Percentiles rank a stretch among this genome's conserved stretches.
Conservation (phyloP, 1,140 invertebrate genomes). For the Aleiodes sp. region DNA sequence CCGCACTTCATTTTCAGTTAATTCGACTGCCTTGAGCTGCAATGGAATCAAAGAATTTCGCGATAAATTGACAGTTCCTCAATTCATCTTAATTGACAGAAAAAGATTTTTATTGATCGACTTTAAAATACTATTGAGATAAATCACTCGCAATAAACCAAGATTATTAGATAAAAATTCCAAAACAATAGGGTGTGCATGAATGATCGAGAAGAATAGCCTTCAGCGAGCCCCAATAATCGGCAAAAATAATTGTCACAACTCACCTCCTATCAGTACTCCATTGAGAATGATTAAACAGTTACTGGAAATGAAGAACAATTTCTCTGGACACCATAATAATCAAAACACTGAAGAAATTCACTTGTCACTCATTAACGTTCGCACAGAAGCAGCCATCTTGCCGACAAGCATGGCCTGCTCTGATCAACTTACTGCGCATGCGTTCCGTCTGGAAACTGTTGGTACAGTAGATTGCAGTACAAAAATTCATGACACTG, state of each 20-base stretch:
- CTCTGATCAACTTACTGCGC: neutral
- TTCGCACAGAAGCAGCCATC: slow-evolving; percentile 27
- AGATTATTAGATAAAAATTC: neutral
- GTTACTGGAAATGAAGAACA: slow-evolving; percentile 9
- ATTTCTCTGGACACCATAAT: slow-evolving; percentile 20
- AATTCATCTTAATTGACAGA: no score
- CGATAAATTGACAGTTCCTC: no score
- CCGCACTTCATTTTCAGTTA: no score
- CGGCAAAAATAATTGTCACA: neutral
- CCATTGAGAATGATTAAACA: neutral
- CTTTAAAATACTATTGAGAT: neutral
- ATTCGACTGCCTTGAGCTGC: no score
- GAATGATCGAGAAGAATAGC: neutral
- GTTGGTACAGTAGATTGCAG: no score
- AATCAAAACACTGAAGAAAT: slow-evolving; percentile 22
- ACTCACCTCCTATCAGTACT: slow-evolving; percentile 17
- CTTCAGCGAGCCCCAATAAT: neutral
- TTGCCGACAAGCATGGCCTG: slow-evolving; percentile 35
- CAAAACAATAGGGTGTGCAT: slow-evolving; percentile 1
- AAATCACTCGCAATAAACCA: neutral
- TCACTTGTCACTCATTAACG: slow-evolving; percentile 36
- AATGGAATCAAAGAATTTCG: no score
- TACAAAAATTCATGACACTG: no score
- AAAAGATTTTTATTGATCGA: neutral
- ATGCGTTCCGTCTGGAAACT: no score